phyloP scores from a whole-genome alignment of 1,140 invertebrate species.

The Patella vulgata region DNA sequence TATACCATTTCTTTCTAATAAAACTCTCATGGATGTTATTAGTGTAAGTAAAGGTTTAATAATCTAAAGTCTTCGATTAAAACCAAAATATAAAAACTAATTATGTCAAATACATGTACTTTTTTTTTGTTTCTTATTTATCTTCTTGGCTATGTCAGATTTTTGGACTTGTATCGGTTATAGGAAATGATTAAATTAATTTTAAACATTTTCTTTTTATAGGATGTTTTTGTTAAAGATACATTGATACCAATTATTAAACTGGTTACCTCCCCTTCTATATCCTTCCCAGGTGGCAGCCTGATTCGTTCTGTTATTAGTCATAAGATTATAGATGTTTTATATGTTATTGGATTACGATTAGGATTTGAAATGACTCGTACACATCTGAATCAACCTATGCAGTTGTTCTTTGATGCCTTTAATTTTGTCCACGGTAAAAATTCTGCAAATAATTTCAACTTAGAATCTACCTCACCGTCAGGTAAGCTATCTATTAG shows the following conservation, averaged over 20 bases:
- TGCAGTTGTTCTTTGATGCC: conserved; percentile 83
- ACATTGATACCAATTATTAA: conserved; percentile 79
- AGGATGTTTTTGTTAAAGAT: conserved; percentile 70
- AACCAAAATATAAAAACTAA: no score
- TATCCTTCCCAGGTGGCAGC: conserved; percentile 82
- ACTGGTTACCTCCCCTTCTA: conserved; percentile 73
- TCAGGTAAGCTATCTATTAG: no score
- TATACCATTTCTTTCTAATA: conserved; percentile 84
- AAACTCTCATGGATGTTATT: conserved; percentile 85
- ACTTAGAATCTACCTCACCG: conserved; percentile 3
- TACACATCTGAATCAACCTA: conserved; percentile 77
- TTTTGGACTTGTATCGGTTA: no score
- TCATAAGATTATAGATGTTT: conserved; percentile 81
- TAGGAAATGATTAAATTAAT: no score
- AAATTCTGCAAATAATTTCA: background rate
- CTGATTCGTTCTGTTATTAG: conserved; percentile 78
- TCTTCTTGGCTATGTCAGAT: background rate
- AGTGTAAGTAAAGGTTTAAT: conserved; percentile 65
- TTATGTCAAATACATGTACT: no score
- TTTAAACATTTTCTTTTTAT: conserved; percentile 27
- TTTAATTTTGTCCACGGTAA: conserved; percentile 80
- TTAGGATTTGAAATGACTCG: conserved; percentile 87
- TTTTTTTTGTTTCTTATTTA: background rate
- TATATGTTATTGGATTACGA: conserved; percentile 81
- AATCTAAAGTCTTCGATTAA: conserved; percentile 1